Base-by-base conservation (phyloP, 2,113 vertebrate genomes). In the Proterorhinus semilunaris region DNA sequence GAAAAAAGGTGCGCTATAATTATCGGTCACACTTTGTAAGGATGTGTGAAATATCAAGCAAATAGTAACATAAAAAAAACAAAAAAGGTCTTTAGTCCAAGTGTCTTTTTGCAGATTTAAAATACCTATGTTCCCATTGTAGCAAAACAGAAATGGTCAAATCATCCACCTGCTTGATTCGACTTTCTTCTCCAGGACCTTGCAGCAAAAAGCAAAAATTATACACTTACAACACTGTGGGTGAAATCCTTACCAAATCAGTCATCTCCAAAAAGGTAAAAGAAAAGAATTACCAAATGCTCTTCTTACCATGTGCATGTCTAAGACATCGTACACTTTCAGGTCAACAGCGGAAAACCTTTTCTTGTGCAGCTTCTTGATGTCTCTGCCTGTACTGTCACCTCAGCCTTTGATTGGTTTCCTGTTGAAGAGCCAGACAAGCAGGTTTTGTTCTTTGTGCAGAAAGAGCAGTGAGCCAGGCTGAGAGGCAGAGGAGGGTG, bases 361-460 rank as follows among this genome's bases (percentile, higher is more conserved):
- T 53, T 45, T 58, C 16, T 67, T 59, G 44, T 55, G 48, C 16
- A 72, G 43, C 49, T 65, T 78, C 50, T 83, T 78, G 61, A 36
- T 76, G 57, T 70, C 62, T 61, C 69, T 13, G 42, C 62, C 13
- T 4, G 27, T 13, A 57, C 53, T 47, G 46, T 58, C 73, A 49
- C 46, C 51, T 16, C 72, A 74, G 43, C 62, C 67, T 85, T 81
- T 88, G 82, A 90, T 87, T 74, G 61, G 82, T 83, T 93, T 93
- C 91, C 90, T 90, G 91, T 55, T 82, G 90, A 87, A 68, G 68
- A 86, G 71, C 75, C 71, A 74, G 88, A 86, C 70, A 82, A 90
- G 90, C 88, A 78, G 84, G 91, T 91, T 85, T 55, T 87, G 86
- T 85, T 88, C 79, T 87, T 79, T 90, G 79, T 90, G 83, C 70